Conservation (phyloP, 2,113 vertebrate genomes). For the Dicerorhinus sumatrensis region DNA sequence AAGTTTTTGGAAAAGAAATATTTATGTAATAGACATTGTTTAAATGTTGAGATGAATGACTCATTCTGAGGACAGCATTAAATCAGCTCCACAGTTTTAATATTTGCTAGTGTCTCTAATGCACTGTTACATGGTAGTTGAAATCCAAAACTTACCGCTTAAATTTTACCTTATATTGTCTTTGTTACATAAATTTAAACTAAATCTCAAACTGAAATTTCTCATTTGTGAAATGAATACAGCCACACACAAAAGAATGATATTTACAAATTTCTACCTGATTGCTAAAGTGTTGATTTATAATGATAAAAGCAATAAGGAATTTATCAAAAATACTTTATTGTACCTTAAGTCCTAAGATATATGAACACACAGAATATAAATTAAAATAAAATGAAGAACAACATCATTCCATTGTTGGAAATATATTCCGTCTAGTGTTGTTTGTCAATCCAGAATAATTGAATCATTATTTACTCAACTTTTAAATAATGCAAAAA, state of each 20-base stretch:
- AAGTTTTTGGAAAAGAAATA: conserved; percentile 4
- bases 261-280: not conserved
- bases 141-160: not conserved
- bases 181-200: not conserved
- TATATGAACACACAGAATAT: not conserved
- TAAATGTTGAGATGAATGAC: not conserved
- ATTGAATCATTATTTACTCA: not conserved
- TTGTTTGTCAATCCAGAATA: not conserved
- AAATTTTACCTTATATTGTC: not conserved
- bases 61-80: not conserved
- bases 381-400: not conserved
- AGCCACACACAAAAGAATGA: not conserved
- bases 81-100: not conserved
- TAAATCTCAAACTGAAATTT: not conserved
- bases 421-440: not conserved
- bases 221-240: not conserved
- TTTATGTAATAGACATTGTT: not conserved
- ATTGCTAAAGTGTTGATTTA: not conserved
- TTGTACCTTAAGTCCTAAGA: not conserved
- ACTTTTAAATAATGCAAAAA: not conserved
- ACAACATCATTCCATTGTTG: not conserved
- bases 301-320: not conserved
- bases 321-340: not conserved
- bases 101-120: not conserved
- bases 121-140: not conserved